Evolutionary conservation across 2,797 vertebrate species (phyloP).

Genomic region (Sebastes hubbsi): DNA sequence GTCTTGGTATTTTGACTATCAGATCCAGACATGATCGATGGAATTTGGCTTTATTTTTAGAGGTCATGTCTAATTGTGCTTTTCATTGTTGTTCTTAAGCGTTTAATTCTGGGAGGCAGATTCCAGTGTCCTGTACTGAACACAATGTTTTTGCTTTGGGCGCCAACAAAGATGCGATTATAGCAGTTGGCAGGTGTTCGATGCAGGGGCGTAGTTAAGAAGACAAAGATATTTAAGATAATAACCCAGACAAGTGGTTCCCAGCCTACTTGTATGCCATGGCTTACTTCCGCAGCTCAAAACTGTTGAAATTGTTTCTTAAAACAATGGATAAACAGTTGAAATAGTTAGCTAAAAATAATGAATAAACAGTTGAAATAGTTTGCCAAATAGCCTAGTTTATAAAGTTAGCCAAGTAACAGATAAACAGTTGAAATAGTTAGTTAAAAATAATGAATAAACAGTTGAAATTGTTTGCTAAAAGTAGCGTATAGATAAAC

Average conservation of each 20-base stretch:
- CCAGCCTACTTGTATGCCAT: no score
- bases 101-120: neutral
- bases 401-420: neutral
- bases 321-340: neutral
- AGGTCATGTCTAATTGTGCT: neutral
- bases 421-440: neutral
- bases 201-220: neutral
- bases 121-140: neutral
- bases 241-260: neutral
- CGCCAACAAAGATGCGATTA: neutral
- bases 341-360: neutral
- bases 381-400: neutral
- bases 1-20: conserved; percentile 49
- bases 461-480: neutral
- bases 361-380: neutral
- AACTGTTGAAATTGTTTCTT: neutral
- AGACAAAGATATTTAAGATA: conserved; percentile 7
- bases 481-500: neutral
- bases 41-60: conserved; percentile 43
- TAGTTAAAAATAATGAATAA: neutral
- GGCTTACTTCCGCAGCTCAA: neutral
- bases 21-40: conserved; percentile 47
- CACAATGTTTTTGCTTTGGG: conserved; percentile 5
- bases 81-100: neutral
- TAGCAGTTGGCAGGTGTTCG: neutral